These are phyloP conservation scores for Anguilla marmorata DNA, from an alignment of 2,797 vertebrate species.

Conservation along the genomic window DNA sequence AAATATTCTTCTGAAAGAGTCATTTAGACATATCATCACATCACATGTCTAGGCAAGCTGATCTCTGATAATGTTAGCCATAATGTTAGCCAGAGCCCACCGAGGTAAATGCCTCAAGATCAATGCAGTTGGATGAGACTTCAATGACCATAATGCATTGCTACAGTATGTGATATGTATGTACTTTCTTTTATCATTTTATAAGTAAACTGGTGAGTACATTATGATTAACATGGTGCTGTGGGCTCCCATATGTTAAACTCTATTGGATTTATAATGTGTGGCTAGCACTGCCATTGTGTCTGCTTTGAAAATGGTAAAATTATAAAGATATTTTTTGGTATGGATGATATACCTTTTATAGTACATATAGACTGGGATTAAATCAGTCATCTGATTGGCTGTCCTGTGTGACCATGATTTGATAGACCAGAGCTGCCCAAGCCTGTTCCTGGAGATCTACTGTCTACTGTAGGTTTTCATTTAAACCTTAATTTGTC, in stretches of 20 bases:
- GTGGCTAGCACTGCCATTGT: background rate
- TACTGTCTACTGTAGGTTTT: too few species aligned
- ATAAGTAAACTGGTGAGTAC: too few species aligned
- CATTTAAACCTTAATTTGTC: too few species aligned
- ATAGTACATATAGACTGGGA: background rate
- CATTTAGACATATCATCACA: slow-evolving; percentile 27
- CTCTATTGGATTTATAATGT: background rate
- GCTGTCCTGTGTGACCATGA: background rate
- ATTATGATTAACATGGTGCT: background rate
- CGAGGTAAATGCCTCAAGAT: slow-evolving; percentile 11
- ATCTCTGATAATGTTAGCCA: background rate
- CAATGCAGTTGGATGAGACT: background rate
- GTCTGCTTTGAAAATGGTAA: background rate
- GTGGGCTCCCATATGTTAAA: background rate
- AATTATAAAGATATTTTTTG: background rate
- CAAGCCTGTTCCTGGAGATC: too few species aligned
- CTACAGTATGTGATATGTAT: too few species aligned
- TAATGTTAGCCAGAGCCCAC: slow-evolving; percentile 1
- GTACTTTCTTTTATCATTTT: too few species aligned
- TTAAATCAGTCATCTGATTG: background rate
- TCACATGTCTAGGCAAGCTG: slow-evolving; percentile 18
- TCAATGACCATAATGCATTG: too few species aligned
- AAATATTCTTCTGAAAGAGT: background rate
- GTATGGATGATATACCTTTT: background rate
- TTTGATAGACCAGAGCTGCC: too few species aligned